Evolutionary conservation across 1,140 invertebrate genomes (phyloP).

Genomic region (Drosophila nikananu): DNA sequence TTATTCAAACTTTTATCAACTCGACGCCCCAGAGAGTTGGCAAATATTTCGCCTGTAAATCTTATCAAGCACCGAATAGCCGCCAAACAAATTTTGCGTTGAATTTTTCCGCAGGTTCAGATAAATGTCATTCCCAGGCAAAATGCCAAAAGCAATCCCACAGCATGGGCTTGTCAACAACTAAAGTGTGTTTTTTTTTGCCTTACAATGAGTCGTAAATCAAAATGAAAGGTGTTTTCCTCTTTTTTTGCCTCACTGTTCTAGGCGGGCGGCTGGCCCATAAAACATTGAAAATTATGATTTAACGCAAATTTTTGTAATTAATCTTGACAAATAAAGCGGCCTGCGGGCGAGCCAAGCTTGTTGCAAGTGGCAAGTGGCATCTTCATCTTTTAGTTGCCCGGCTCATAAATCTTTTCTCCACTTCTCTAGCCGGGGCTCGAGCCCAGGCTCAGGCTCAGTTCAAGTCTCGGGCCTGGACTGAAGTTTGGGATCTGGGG

Average conservation of each 20-base stretch:
- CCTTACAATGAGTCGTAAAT: slow-evolving; percentile 64
- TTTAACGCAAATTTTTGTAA: slow-evolving; percentile 83
- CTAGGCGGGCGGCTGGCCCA: slow-evolving; percentile 50
- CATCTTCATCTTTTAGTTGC: slow-evolving; percentile 67
- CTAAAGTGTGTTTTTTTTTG: slow-evolving; percentile 8
- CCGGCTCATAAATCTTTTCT: slow-evolving; percentile 73
- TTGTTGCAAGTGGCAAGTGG: slow-evolving; percentile 48
- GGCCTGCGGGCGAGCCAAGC: slow-evolving; percentile 34
- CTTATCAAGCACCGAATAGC: slow-evolving; percentile 27
- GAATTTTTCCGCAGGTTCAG: slow-evolving; percentile 42
- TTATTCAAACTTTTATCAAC: slow-evolving; percentile 8
- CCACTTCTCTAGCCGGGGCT: slow-evolving; percentile 59
- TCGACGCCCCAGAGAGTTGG: slow-evolving; percentile 18
- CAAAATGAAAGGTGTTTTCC: slow-evolving; percentile 48
- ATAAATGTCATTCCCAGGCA: slow-evolving; percentile 71
- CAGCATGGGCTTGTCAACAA: slow-evolving; percentile 73
- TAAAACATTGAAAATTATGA: slow-evolving; percentile 80
- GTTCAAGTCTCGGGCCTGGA: slow-evolving; percentile 6
- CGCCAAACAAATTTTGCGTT: slow-evolving; percentile 28
- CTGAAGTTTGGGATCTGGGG: slow-evolving; percentile 15
- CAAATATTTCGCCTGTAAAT: slow-evolving; percentile 22
- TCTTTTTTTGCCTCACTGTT: slow-evolving; percentile 7
- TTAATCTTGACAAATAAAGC: slow-evolving; percentile 84
- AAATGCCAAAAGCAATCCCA: slow-evolving; percentile 58
- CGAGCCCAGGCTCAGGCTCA: neutral